Evolutionary conservation across 2,888 invertebrate genomes (phyloP).

Genomic region (Chaetogeoica ovagalla): DNA sequence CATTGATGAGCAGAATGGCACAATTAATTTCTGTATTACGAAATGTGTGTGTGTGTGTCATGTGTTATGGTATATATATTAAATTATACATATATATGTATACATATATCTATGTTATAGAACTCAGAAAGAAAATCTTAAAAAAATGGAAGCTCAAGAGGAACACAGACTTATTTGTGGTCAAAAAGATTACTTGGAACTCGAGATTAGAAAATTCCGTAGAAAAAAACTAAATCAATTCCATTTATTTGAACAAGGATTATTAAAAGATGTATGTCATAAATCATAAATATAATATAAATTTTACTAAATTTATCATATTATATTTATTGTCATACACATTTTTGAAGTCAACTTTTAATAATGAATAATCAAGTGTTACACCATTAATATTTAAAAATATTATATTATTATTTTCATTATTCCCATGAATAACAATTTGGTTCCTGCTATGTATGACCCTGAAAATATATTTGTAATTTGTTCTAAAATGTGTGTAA

Average conservation of each 20-base stretch:
- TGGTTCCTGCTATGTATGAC: no score
- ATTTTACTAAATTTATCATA: no score
- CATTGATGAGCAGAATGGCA: no score
- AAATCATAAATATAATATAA: background rate
- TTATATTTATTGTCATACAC: no score
- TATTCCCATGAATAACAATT: no score
- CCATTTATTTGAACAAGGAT: slow-evolving; percentile 88
- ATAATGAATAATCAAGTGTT: no score
- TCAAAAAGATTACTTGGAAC: slow-evolving; percentile 87
- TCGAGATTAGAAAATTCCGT: slow-evolving; percentile 89
- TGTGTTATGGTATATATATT: background rate
- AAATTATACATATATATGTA: background rate
- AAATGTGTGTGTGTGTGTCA: no score
- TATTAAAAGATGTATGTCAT: slow-evolving; percentile 76
- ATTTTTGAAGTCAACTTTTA: no score
- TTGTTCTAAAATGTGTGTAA: no score
- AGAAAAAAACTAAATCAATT: slow-evolving; percentile 84
- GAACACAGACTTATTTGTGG: slow-evolving; percentile 83
- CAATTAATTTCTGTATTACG: no score
- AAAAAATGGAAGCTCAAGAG: slow-evolving; percentile 87
- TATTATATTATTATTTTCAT: background rate
- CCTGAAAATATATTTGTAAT: no score
- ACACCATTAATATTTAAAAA: background rate
- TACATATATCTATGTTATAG: slow-evolving; percentile 59
- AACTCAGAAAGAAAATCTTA: slow-evolving; percentile 87